Evolutionary conservation across 2,888 invertebrate species (phyloP), one percentile per base, ranked within the genome.

Genomic region (Drosophila nigricruria): DNA sequence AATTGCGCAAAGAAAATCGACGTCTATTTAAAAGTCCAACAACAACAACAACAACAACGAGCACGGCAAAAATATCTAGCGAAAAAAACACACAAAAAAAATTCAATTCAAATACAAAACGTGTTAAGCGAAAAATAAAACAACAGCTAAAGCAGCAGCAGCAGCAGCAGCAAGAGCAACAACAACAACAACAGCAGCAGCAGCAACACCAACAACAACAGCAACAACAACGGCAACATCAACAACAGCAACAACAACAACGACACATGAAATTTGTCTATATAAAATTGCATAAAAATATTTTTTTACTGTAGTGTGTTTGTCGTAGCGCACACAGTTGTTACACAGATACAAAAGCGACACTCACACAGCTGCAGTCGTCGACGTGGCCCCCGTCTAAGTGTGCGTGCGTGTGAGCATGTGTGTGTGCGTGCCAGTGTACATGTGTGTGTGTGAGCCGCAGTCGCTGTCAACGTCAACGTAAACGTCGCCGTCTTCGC

Each of bases 261-360:
- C 85, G 72, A 67, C 82, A 81, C 59, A 86, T 58, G 68, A 82
- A 73, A 86, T 82, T 70, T 78, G 71, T 81, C 84, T 85, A 79
- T 81, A 89, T 89, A 87, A 87, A 89, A 85, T 88, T 89, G 89
- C 89, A 85, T 89, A 85, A 85, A 85, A 85, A 89, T 89, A 85
- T 57, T 85, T 84, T 89, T 84, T 79, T 76, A 67, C 77, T 77
- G 69, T 79, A 64, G 79, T 78, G 56, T 73, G 67, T 70, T 76
- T 76, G 75, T 74, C 70, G 80, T 64, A 66, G 65, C 70, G 57
- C 80, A 80, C 83, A 80, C 47, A 49, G 30, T 32, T 49, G 30
- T 32, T 49, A 79, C 34, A 82, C 76, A 79, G 66, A 53, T 58
- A 72, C 82, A 70, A 73, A 14, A 70, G 69, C 73, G 64, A 74